phyloP scores from a whole-genome alignment of 2,888 invertebrate genomes.

The Elmis aenea region DNA sequence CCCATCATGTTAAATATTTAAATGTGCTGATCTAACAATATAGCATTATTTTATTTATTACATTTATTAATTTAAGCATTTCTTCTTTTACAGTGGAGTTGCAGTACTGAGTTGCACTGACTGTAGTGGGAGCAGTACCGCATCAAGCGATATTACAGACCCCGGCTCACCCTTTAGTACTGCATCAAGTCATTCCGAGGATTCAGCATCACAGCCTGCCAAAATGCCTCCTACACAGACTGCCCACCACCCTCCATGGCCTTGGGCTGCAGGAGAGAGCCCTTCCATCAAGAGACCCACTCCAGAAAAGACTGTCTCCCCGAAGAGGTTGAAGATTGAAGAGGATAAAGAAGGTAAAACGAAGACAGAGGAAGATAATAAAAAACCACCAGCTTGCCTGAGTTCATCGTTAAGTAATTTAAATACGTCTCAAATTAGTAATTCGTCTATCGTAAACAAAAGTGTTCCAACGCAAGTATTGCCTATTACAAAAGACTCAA shows the following conservation, averaged over 20 bases:
- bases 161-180: slow-evolving; percentile 81
- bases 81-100: slow-evolving; percentile 65
- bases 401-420: slow-evolving; percentile 16
- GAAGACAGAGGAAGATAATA: slow-evolving; percentile 21
- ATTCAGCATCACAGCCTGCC: slow-evolving; percentile 39
- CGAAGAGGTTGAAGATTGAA: slow-evolving; percentile 34
- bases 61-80: no score
- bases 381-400: slow-evolving; percentile 38
- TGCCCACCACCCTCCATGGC: slow-evolving; percentile 33
- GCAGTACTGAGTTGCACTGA: slow-evolving; percentile 74
- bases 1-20: no score
- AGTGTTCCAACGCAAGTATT: slow-evolving; percentile 16
- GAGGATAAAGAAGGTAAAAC: slow-evolving; percentile 20
- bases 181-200: slow-evolving; percentile 50
- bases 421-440: slow-evolving; percentile 10
- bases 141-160: slow-evolving; percentile 77
- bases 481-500: slow-evolving; percentile 9
- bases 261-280: slow-evolving; percentile 30
- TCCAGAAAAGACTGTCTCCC: slow-evolving; percentile 32
- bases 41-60: no score
- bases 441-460: slow-evolving; percentile 9
- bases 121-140: slow-evolving; percentile 55
- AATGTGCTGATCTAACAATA: no score
- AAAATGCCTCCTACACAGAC: slow-evolving; percentile 41
- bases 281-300: slow-evolving; percentile 25